phyloP scores from a whole-genome alignment of 2,797 vertebrate species.

The Myotis daubentonii region DNA sequence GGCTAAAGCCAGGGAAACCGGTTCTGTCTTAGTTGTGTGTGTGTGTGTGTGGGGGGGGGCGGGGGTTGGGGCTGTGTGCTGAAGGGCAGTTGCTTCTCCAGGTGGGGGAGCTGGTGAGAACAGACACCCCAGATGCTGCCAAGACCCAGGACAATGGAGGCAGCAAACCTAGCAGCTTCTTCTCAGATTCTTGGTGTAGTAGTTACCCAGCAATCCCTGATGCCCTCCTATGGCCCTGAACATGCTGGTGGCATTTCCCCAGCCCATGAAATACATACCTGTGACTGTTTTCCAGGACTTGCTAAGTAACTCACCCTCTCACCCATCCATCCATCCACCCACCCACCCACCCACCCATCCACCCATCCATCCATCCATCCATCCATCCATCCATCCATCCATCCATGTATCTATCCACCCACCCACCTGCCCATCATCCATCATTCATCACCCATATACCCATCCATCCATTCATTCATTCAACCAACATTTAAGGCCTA shows the following conservation, averaged over 20 bases:
- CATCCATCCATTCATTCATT: not conserved
- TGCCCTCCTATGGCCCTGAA: not conserved
- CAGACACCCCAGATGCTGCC: not conserved
- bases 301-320: not conserved
- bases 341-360: not conserved
- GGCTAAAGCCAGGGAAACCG: not conserved
- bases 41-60: no score
- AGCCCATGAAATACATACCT: not conserved
- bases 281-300: not conserved
- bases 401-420: not conserved
- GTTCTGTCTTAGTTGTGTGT: not conserved
- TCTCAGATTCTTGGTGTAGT: not conserved
- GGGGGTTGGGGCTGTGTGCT: not conserved
- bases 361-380: fast-evolving
- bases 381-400: not conserved
- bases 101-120: not conserved
- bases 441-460: not conserved
- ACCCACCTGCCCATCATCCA: not conserved
- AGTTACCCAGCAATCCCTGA: fast-evolving
- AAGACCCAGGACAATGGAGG: not conserved
- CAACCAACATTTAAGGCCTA: not conserved
- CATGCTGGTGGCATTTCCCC: not conserved
- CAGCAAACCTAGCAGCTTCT: not conserved
- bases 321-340: not conserved
- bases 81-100: not conserved